phyloP scores from a whole-genome alignment of 2,888 invertebrate species.

The Ophion ventricosus region DNA sequence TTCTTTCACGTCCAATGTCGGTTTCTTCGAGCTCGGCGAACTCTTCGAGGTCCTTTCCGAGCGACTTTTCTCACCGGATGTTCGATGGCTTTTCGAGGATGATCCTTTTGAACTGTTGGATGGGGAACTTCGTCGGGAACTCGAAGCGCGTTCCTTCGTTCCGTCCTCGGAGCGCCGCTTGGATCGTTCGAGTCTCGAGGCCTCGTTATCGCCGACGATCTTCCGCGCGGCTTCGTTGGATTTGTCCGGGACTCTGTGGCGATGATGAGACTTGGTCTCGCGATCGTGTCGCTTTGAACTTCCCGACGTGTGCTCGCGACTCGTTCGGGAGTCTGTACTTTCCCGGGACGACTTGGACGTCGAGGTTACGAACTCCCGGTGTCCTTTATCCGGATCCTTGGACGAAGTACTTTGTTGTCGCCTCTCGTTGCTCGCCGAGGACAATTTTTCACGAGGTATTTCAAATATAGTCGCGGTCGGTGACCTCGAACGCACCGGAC shows the following conservation, averaged over 20 bases:
- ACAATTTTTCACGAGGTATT: background rate
- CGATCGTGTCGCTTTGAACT: background rate
- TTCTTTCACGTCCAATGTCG: constrained; percentile 11
- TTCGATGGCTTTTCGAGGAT: background rate
- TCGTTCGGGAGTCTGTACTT: background rate
- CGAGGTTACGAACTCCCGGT: background rate
- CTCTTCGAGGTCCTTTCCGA: background rate
- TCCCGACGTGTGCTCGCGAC: background rate
- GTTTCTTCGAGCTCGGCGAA: background rate
- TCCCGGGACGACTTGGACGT: background rate
- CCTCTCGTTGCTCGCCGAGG: background rate
- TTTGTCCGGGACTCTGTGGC: background rate
- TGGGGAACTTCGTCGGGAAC: background rate
- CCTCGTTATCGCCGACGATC: background rate
- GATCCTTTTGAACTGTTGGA: background rate
- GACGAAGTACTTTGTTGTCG: background rate
- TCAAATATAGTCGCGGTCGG: background rate
- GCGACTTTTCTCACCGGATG: background rate
- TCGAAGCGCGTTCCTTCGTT: background rate
- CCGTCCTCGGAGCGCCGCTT: too few species aligned
- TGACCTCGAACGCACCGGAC: background rate
- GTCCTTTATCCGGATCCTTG: background rate
- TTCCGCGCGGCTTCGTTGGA: background rate
- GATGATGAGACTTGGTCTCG: background rate
- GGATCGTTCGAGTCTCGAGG: background rate